Evolutionary conservation across 2,797 vertebrate species (phyloP), one percentile per base, ranked within the genome.

Genomic region (Cossypha dichroa): DNA sequence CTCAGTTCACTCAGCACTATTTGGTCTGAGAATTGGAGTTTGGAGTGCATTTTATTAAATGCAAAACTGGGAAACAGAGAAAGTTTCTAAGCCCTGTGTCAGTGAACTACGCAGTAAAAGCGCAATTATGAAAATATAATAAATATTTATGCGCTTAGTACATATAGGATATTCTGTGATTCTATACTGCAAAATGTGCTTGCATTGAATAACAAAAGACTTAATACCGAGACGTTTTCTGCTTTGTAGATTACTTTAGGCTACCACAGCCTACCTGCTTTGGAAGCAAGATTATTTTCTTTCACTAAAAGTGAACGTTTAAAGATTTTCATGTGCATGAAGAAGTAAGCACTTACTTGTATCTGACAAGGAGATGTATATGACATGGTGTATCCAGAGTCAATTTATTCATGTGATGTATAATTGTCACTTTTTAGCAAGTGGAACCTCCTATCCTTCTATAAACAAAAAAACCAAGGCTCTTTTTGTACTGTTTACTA

Each of bases 141-240:
- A 93, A 96, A 96, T 94, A 96, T 91, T 91, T 95, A 89, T 74
- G 49, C 2, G 59, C 49, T 81, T 94, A 85, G 69, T 93, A 54
- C 48, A 67, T 64, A 54, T n/a, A 40, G 84, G 34, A 66, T 54
- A 60, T 54, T 72, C 80, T 41, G 8, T 28, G 22, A 84, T 52
- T 72, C 66, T 66, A 25, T 84, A 73, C 59, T 91, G 68, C 81
- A 94, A 96, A 95, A 40, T 89, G 88, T 26, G 22, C 40, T 64
- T 72, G 40, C 75, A 49, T 36, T 45, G 90, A 94, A 96, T 97
- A 92, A 78, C 63, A 87, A 84, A 94, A 88, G 60, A 73, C n/a
- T 68, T 93, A 77, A 85, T 74, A 36, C 31, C 0, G 0, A 90
- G 64, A n/a, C 51, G 63, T 91, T 93, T 93, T 85, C 85, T 86